Conservation (phyloP, 2,888 invertebrate genomes). For the Chrysomela aeneicollis region DNA sequence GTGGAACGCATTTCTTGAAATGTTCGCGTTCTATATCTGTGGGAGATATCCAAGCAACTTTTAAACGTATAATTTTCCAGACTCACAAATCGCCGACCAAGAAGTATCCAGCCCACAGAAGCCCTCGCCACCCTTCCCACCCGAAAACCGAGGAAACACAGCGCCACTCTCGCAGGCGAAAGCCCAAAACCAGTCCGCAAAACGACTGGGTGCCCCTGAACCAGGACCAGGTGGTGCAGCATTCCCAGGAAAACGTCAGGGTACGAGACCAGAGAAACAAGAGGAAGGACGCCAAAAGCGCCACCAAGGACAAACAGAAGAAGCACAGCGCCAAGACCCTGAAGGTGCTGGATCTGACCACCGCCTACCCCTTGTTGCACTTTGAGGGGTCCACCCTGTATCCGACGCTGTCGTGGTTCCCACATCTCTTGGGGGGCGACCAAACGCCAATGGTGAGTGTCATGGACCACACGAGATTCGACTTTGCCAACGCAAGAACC, state of each 20-base stretch:
- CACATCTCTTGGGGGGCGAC: constrained; percentile 12
- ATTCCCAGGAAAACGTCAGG: constrained; percentile 11
- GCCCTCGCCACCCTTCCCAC: not conserved
- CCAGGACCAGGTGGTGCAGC: constrained; percentile 1
- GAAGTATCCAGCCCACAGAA: constrained; percentile 3
- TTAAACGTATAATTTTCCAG: constrained; percentile 10
- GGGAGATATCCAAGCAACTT: too few relatives aligned
- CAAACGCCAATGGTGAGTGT: constrained; percentile 23
- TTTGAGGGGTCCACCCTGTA: constrained; percentile 17
- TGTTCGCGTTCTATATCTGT: too few relatives aligned
- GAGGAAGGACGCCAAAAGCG: constrained; percentile 1
- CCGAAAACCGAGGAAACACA: constrained; percentile 3
- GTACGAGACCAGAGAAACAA: constrained; percentile 9
- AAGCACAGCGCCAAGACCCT: not conserved
- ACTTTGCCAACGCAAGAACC: constrained; percentile 15
- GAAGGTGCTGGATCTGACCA: not conserved
- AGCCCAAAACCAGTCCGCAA: not conserved
- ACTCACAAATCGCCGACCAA: constrained; percentile 1
- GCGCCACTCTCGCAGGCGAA: not conserved
- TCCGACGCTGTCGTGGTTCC: constrained; percentile 5
- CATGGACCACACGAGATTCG: constrained; percentile 21
- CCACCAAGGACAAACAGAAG: not conserved
- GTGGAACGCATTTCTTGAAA: too few relatives aligned
- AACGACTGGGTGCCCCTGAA: constrained; percentile 15
- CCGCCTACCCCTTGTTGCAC: constrained; percentile 3